A percentile compares a stretch with the other conserved stretches of the same genome.
Conservation (phyloP, 2,797 vertebrate species). For the Taenioides sp. region DNA sequence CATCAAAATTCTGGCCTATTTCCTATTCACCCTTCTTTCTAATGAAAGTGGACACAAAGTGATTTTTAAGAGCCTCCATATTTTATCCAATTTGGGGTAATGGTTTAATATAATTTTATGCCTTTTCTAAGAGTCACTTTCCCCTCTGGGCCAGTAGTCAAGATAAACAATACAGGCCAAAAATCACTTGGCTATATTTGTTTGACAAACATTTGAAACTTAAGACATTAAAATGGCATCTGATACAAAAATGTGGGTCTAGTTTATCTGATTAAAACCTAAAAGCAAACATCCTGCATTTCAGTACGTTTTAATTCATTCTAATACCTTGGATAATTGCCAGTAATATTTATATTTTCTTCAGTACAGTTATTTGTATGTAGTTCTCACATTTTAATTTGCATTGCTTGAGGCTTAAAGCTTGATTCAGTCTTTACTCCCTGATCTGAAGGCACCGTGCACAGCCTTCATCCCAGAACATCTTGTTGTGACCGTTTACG, state of each 20-base stretch:
- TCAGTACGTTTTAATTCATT: neutral
- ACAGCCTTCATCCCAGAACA: slow-evolving; percentile 53
- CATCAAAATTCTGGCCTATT: no score
- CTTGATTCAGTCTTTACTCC: slow-evolving; percentile 10
- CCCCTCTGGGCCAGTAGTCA: neutral
- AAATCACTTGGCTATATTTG: neutral
- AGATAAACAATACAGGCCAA: neutral
- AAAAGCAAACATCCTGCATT: neutral
- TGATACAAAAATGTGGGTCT: neutral
- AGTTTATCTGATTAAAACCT: neutral
- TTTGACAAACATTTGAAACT: neutral
- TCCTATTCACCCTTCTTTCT: no score
- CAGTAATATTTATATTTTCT: neutral
- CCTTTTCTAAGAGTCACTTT: neutral
- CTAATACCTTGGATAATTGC: neutral
- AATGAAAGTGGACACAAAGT: neutral
- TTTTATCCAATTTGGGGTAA: neutral
- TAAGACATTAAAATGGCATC: neutral
- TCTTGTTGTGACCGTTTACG: slow-evolving; percentile 55
- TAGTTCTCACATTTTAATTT: no score
- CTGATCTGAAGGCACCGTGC: slow-evolving; percentile 28
- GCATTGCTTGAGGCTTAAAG: slow-evolving; percentile 5
- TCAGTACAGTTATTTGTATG: neutral
- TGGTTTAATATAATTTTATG: neutral
- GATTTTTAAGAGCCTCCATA: neutral